Evolutionary conservation across 2,113 vertebrate genomes (phyloP).

Genomic region (Panurus biarmicus): DNA sequence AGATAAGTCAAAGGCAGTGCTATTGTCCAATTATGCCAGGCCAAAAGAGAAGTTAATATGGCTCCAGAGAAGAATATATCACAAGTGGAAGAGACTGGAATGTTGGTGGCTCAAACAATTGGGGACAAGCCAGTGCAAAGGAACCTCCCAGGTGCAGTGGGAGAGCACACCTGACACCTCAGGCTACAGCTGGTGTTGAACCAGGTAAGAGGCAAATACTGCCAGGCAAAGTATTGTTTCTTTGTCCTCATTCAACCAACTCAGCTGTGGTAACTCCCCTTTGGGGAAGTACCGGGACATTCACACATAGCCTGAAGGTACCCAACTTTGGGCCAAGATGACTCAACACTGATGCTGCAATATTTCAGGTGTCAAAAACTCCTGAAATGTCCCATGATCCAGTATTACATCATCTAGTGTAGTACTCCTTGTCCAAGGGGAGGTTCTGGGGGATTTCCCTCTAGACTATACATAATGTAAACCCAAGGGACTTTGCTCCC

Average conservation of each 20-base stretch:
- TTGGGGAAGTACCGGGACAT: accelerated
- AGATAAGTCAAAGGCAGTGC: not conserved
- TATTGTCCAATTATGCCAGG: not conserved
- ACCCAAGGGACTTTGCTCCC: accelerated
- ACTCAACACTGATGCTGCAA: not conserved
- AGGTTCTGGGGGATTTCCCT: not conserved
- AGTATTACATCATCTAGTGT: not conserved
- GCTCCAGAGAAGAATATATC: accelerated
- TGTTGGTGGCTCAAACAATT: not conserved
- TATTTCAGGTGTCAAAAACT: not conserved
- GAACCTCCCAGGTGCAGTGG: not conserved
- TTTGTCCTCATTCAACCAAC: not conserved
- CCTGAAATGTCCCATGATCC: not conserved
- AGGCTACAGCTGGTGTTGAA: not conserved
- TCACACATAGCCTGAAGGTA: accelerated
- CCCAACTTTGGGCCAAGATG: not conserved
- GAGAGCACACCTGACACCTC: accelerated
- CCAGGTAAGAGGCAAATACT: not conserved
- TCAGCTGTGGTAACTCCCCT: not conserved
- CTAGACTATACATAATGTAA: not conserved
- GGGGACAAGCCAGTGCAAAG: not conserved
- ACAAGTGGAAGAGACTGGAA: not conserved
- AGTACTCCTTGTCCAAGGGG: accelerated
- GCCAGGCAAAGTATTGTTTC: accelerated
- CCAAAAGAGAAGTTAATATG: not conserved